Conservation (phyloP, 2,113 vertebrate species). For the Taxidea taxus region DNA sequence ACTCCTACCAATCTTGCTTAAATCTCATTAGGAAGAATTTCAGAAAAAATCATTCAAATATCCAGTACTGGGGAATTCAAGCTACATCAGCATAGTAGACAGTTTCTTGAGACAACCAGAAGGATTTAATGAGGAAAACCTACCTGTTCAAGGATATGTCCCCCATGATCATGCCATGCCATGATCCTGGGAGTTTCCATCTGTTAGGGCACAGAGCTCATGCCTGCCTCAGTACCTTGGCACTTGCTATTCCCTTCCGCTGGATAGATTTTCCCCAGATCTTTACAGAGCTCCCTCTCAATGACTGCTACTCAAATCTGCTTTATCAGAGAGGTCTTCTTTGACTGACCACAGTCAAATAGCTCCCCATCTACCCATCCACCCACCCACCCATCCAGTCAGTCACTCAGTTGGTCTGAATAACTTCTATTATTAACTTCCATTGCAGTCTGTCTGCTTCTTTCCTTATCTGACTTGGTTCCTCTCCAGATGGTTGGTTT, state of each 20-base stretch:
- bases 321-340: background rate
- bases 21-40: background rate
- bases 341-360: background rate
- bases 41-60: background rate
- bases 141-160: background rate
- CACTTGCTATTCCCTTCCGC: background rate
- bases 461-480: background rate
- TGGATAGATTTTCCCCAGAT: background rate
- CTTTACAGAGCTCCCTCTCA: background rate
- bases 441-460: background rate
- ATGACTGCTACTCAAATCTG: background rate
- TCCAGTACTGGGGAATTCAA: background rate
- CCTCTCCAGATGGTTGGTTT: background rate
- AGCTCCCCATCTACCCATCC: background rate
- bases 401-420: background rate
- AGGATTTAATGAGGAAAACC: background rate
- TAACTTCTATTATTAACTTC: no score
- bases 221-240: background rate
- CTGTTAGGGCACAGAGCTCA: background rate
- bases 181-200: background rate
- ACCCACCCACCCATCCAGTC: background rate
- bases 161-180: fast-evolving
- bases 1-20: background rate
- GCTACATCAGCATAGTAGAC: background rate
- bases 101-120: background rate